These are phyloP conservation scores for Pycnomerus fuliginosus DNA, from an alignment of 2,888 invertebrate genomes.

Conservation along the genomic window DNA sequence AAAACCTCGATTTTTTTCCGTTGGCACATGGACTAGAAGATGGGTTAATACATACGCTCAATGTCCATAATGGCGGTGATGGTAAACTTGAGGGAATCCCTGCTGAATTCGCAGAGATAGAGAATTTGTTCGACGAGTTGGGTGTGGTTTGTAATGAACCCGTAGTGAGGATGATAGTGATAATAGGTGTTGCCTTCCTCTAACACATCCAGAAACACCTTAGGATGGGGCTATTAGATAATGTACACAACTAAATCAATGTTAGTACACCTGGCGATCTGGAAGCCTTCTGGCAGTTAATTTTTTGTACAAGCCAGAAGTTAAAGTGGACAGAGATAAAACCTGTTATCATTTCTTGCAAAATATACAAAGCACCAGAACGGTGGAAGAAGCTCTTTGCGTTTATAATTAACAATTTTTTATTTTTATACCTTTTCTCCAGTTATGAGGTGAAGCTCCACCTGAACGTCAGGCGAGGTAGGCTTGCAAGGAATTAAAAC, in stretches of 20 bases:
- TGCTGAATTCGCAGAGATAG: constrained; percentile 7
- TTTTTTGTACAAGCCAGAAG: constrained; percentile 22
- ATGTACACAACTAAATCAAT: constrained; percentile 15
- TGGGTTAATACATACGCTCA: constrained; percentile 30
- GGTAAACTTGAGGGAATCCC: not conserved
- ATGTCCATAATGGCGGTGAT: constrained; percentile 12
- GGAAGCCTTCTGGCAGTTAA: constrained; percentile 21
- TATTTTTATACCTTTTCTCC: constrained; percentile 13
- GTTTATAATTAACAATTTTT: constrained; percentile 1
- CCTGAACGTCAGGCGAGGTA: constrained; percentile 59
- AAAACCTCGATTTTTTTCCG: too few relatives aligned
- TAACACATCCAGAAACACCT: constrained; percentile 22
- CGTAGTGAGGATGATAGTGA: constrained; percentile 27
- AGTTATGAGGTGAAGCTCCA: constrained; percentile 44
- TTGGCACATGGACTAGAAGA: too few relatives aligned
- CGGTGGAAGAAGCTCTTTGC: constrained; percentile 1
- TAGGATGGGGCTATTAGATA: constrained; percentile 21
- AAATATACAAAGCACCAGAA: not conserved
- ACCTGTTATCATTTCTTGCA: not conserved
- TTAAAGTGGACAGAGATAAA: constrained; percentile 3
- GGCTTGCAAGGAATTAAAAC: constrained; percentile 64
- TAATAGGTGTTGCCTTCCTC: constrained; percentile 18
- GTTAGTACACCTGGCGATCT: constrained; percentile 21
- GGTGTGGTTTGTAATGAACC: constrained; percentile 30
- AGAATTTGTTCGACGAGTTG: constrained; percentile 7